phyloP scores from a whole-genome alignment of 1,140 invertebrate genomes.

The Zophobas morio region DNA sequence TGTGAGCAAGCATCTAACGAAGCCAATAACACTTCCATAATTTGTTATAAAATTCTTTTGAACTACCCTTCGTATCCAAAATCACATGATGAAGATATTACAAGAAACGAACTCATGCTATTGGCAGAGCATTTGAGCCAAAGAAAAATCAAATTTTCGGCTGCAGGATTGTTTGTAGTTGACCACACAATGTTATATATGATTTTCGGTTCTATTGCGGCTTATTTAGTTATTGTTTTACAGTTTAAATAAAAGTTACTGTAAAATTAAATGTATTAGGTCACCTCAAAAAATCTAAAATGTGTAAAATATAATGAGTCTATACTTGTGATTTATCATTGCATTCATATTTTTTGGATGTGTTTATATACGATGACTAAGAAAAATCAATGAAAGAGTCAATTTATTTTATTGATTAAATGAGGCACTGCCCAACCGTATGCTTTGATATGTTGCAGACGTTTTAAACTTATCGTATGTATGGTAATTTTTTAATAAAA shows the following conservation, averaged over 20 bases:
- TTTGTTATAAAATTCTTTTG: conserved; percentile 44
- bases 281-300: too few relatives aligned
- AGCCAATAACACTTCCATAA: conserved; percentile 26
- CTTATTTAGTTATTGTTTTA: conserved; percentile 39
- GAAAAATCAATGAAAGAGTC: too few relatives aligned
- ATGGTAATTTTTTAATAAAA: too few relatives aligned
- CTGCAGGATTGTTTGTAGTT: conserved; percentile 25
- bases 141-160: conserved; percentile 31
- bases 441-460: too few relatives aligned
- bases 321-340: too few relatives aligned
- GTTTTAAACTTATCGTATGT: too few relatives aligned
- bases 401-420: too few relatives aligned
- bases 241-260: conserved; percentile 33
- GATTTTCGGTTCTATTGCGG: conserved; percentile 40
- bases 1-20: conserved; percentile 10
- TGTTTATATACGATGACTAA: too few relatives aligned
- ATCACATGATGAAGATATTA: conserved; percentile 2
- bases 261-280: too few relatives aligned
- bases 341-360: too few relatives aligned
- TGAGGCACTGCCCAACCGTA: too few relatives aligned
- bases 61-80: conserved; percentile 4
- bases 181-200: conserved; percentile 44
- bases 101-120: conserved; percentile 23
- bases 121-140: conserved; percentile 25
- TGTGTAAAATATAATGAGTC: too few relatives aligned